A percentile compares a stretch with the other conserved stretches of the same genome.
Evolutionary conservation across 2,113 vertebrate species (phyloP).

Genomic region (Chlorodrepanis virens): DNA sequence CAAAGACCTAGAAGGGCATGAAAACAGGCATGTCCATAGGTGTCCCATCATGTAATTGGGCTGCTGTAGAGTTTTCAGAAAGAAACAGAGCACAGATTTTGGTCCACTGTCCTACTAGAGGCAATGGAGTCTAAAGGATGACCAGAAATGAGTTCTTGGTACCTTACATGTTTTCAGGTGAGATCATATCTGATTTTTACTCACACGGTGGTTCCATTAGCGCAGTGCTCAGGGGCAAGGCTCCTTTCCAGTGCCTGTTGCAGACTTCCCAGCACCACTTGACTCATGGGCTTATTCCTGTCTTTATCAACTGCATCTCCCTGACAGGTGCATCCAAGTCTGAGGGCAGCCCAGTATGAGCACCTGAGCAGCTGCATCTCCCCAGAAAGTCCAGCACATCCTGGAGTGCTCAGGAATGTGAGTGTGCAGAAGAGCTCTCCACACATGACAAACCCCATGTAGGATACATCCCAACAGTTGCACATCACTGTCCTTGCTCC

Average conservation of each 20-base stretch:
- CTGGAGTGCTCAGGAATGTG: background rate
- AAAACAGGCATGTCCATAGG: background rate
- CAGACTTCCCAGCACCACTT: background rate
- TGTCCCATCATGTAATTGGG: background rate
- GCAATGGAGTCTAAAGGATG: background rate
- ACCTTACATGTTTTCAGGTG: background rate
- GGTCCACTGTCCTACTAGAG: background rate
- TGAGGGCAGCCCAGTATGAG: background rate
- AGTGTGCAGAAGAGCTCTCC: fast-evolving
- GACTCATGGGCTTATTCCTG: fast-evolving
- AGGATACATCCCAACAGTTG: no score
- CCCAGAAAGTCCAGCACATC: background rate
- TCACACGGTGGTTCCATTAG: fast-evolving
- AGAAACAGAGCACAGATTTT: background rate
- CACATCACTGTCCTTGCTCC: background rate
- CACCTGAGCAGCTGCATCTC: background rate
- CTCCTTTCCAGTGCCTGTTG: background rate
- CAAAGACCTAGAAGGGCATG: background rate
- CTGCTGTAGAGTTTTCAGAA: background rate
- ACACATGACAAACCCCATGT: fast-evolving
- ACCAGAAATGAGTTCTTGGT: background rate
- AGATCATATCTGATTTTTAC: background rate
- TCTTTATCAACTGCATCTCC: background rate
- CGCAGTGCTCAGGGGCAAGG: background rate
- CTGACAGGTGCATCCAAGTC: background rate